Conservation (phyloP, 2,888 invertebrate species). For the Campaea margaritaria region DNA sequence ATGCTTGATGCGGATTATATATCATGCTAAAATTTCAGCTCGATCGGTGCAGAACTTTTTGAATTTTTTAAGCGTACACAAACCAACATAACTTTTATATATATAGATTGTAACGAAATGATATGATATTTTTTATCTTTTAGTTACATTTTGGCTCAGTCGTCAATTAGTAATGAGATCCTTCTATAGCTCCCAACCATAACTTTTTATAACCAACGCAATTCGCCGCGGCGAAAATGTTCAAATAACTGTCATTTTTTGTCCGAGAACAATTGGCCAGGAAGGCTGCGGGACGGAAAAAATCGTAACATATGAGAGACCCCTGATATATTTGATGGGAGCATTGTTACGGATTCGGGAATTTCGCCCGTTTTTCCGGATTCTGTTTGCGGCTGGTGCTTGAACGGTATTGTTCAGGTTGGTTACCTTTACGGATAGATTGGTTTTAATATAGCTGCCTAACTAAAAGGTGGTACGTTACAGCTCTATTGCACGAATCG, state of each 20-base stretch:
- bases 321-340: constrained; percentile 59
- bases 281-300: constrained; percentile 54
- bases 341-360: constrained; percentile 27
- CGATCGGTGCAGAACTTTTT: too few relatives aligned
- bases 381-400: constrained; percentile 14
- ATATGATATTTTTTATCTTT: too few relatives aligned
- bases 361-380: constrained; percentile 23
- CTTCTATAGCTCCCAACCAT: constrained; percentile 17
- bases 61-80: too few relatives aligned
- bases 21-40: too few relatives aligned
- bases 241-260: constrained; percentile 69
- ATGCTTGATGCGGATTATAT: too few relatives aligned
- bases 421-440: constrained; percentile 6
- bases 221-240: constrained; percentile 59
- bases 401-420: constrained; percentile 25
- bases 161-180: constrained; percentile 8
- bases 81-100: too few relatives aligned
- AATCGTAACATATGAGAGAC: constrained; percentile 62
- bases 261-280: constrained; percentile 57
- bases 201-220: constrained; percentile 58
- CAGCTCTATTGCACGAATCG: too few relatives aligned
- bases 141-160: too few relatives aligned
- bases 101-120: too few relatives aligned
- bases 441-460: neutral
- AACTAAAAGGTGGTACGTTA: neutral